Conservation (phyloP, 2,113 vertebrate genomes). For the Phalacrocorax carbo region DNA sequence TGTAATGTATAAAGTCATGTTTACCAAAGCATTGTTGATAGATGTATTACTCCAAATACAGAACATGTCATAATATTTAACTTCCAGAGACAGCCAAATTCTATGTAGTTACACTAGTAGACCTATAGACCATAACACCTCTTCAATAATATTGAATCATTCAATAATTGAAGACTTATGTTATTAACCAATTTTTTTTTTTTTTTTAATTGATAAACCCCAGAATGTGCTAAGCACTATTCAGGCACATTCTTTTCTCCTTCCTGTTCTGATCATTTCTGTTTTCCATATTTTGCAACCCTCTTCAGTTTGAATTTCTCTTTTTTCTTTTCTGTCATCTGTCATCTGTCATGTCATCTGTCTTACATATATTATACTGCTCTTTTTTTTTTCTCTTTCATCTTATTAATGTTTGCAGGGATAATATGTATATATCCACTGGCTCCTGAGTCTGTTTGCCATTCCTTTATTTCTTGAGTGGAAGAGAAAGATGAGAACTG, state of each 20-base stretch:
- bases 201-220: not conserved
- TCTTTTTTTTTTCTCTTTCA: not conserved
- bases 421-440: not conserved
- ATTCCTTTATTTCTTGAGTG: slow-evolving; percentile 1
- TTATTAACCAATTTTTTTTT: not conserved
- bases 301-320: not conserved
- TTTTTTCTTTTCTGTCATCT: not conserved
- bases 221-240: not conserved
- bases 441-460: not conserved
- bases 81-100: not conserved
- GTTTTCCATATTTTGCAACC: not conserved
- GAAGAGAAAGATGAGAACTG: slow-evolving; percentile 1
- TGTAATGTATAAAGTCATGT: not conserved
- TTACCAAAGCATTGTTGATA: not conserved
- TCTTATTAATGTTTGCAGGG: not conserved
- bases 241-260: not conserved
- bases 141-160: not conserved
- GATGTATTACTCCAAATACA: not conserved
- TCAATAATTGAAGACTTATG: not conserved
- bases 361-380: not conserved
- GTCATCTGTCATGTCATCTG: not conserved
- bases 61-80: not conserved
- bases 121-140: not conserved
- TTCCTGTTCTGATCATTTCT: not conserved
- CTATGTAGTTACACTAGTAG: not conserved